phyloP scores from a whole-genome alignment of 1,140 invertebrate species.

The Aphelenchoides fujianensis region DNA sequence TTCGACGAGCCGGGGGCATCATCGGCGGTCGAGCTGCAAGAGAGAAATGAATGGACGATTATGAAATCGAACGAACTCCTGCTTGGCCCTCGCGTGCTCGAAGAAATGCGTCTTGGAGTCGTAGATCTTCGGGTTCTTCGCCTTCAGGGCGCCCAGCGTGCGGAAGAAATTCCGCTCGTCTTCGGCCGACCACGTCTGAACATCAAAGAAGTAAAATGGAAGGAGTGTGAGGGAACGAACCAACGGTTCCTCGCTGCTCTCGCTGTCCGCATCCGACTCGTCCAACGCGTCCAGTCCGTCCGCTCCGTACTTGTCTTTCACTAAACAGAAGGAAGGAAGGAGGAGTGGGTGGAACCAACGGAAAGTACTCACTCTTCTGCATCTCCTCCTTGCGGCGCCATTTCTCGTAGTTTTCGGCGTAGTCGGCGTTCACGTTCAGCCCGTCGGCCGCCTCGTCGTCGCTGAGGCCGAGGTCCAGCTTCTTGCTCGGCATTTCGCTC shows the following conservation, averaged over 20 bases:
- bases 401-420: slow-evolving; percentile 76
- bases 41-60: too few relatives aligned
- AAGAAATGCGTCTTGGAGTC: slow-evolving; percentile 76
- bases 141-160: slow-evolving; percentile 78
- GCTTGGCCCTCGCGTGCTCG: slow-evolving; percentile 62
- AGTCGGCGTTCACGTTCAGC: slow-evolving; percentile 74
- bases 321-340: slow-evolving; percentile 63
- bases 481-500: slow-evolving; percentile 22
- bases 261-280: slow-evolving; percentile 42
- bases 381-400: slow-evolving; percentile 80
- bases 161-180: slow-evolving; percentile 82
- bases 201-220: slow-evolving; percentile 45
- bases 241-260: slow-evolving; percentile 71
- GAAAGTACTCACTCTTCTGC: slow-evolving; percentile 72
- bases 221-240: slow-evolving; percentile 60
- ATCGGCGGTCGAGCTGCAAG: too few relatives aligned
- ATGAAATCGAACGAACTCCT: background rate
- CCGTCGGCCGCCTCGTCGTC: slow-evolving; percentile 63
- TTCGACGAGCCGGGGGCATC: too few relatives aligned
- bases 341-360: too few relatives aligned
- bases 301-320: slow-evolving; percentile 74
- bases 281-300: slow-evolving; percentile 59
- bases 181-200: slow-evolving; percentile 66
- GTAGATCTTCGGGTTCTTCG: slow-evolving; percentile 82
- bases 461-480: slow-evolving; percentile 27